A percentile compares a stretch with the other conserved stretches of the same genome.
These are phyloP conservation scores for Lophochroa leadbeateri DNA, from an alignment of 2,113 vertebrate species.

Conservation along the genomic window DNA sequence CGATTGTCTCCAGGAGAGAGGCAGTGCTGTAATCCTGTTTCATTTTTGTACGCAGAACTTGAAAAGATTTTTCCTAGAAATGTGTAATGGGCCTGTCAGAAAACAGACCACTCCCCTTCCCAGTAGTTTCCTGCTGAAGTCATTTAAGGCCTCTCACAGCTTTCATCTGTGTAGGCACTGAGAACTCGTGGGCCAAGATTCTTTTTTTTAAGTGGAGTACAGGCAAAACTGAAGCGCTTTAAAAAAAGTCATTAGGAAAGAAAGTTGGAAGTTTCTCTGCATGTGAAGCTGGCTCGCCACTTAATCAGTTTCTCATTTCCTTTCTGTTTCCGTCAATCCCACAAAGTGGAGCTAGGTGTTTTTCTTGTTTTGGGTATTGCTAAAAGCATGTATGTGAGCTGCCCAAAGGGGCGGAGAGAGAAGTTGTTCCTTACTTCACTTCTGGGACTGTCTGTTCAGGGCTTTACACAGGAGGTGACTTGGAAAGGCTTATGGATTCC, in stretches of 20 bases:
- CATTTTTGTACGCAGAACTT: constrained; percentile 18
- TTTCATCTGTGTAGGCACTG: constrained; percentile 57
- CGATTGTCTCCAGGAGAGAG: constrained; percentile 31
- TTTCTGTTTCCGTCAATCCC: not conserved
- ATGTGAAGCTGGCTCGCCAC: not conserved
- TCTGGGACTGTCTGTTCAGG: constrained; percentile 50
- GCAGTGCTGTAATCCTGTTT: constrained; percentile 52
- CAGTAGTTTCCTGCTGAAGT: constrained; percentile 63
- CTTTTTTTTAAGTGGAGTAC: constrained; percentile 16
- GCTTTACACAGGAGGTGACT: constrained; percentile 57
- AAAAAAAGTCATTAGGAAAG: not conserved
- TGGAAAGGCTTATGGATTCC: constrained; percentile 65
- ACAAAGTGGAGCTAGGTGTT: constrained; percentile 31
- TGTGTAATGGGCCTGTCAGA: constrained; percentile 60
- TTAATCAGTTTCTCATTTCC: constrained; percentile 37
- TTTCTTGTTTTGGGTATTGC: constrained; percentile 51
- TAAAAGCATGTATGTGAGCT: constrained; percentile 12
- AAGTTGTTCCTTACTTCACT: constrained; percentile 49
- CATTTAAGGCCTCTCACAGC: constrained; percentile 58
- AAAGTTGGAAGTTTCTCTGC: constrained; percentile 18
- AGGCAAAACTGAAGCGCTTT: not conserved
- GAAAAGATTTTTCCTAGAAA: constrained; percentile 62
- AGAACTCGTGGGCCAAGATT: not conserved
- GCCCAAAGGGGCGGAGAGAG: constrained; percentile 35
- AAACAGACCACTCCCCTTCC: constrained; percentile 62